Percentiles rank a stretch among this genome's conserved stretches.
phyloP scores from a whole-genome alignment of 2,888 invertebrate species.

The Sphaeridia pumilis region DNA sequence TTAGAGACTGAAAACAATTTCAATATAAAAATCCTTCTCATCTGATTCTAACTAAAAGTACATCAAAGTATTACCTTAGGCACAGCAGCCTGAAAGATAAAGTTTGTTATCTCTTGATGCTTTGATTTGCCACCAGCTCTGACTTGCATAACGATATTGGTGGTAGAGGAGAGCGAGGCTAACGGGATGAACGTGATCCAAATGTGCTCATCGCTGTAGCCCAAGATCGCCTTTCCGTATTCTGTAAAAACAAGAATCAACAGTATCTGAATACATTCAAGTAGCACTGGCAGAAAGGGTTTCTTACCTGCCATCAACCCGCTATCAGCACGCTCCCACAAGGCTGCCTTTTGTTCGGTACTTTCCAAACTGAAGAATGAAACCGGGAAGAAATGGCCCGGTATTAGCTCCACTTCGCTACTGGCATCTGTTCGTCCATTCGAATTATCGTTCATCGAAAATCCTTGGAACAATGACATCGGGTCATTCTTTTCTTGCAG shows the following conservation, averaged over 20 bases:
- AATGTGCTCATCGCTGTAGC: slow-evolving; percentile 32
- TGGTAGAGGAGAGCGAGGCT: slow-evolving; percentile 28
- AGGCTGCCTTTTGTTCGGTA: slow-evolving; percentile 27
- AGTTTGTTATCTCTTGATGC: slow-evolving; percentile 58
- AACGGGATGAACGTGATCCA: slow-evolving; percentile 35
- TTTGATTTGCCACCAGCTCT: slow-evolving; percentile 28
- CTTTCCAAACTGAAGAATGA: slow-evolving; percentile 30
- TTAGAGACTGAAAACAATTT: slow-evolving; percentile 64
- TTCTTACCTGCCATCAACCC: slow-evolving; percentile 35
- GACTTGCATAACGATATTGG: slow-evolving; percentile 34
- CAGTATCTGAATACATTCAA: background rate
- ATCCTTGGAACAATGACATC: no score
- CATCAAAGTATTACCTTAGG: slow-evolving; percentile 53
- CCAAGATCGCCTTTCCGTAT: slow-evolving; percentile 34
- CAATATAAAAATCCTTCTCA: slow-evolving; percentile 1
- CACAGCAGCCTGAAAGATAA: slow-evolving; percentile 92
- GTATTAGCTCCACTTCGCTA: slow-evolving; percentile 30
- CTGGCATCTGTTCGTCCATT: slow-evolving; percentile 10
- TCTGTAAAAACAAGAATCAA: slow-evolving; percentile 18
- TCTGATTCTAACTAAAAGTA: background rate
- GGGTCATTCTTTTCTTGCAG: no score
- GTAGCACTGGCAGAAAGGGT: background rate
- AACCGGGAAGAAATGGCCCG: slow-evolving; percentile 34
- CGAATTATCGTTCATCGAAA: no score
- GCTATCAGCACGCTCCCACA: slow-evolving; percentile 31